Percentiles rank a stretch among this genome's conserved stretches.
These are phyloP conservation scores for Sarotherodon lohbergeri DNA, from an alignment of 2,113 vertebrate species.

Conservation along the genomic window DNA sequence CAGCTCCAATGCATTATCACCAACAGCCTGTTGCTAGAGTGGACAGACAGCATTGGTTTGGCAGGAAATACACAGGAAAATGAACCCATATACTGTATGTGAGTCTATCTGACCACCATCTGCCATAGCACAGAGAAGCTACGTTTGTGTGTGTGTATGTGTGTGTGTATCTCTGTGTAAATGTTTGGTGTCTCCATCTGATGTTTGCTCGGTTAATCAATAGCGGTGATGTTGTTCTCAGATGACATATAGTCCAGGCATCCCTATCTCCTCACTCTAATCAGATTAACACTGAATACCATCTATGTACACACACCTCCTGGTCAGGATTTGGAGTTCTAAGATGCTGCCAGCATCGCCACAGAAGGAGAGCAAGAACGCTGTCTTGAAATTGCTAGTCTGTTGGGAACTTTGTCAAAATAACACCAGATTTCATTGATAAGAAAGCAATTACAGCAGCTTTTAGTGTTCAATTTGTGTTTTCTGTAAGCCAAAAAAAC, in stretches of 20 bases:
- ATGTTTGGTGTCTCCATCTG: conserved; percentile 55
- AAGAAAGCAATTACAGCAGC: conserved; percentile 44
- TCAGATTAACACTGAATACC: conserved; percentile 58
- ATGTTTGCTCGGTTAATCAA: conserved; percentile 59
- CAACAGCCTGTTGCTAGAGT: conserved; percentile 33
- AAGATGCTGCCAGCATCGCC: neutral
- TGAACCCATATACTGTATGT: neutral
- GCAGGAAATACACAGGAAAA: conserved; percentile 7
- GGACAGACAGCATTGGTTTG: conserved; percentile 22
- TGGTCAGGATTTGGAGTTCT: conserved; percentile 42
- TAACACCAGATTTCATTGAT: conserved; percentile 33
- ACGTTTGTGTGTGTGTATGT: neutral
- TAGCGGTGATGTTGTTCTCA: conserved; percentile 33
- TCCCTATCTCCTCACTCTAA: conserved; percentile 40
- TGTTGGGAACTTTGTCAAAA: conserved; percentile 20
- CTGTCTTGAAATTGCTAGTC: neutral
- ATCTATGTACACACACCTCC: conserved; percentile 50
- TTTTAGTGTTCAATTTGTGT: neutral
- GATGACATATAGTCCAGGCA: conserved; percentile 47
- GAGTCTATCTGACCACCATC: conserved; percentile 43
- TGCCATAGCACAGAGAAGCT: conserved; percentile 4
- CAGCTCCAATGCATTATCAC: conserved; percentile 32
- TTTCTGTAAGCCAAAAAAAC: neutral
- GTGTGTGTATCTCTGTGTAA: conserved; percentile 29
- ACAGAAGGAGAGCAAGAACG: neutral